Base-by-base conservation (phyloP, 2,113 vertebrate species). In the Halichoerus grypus region DNA sequence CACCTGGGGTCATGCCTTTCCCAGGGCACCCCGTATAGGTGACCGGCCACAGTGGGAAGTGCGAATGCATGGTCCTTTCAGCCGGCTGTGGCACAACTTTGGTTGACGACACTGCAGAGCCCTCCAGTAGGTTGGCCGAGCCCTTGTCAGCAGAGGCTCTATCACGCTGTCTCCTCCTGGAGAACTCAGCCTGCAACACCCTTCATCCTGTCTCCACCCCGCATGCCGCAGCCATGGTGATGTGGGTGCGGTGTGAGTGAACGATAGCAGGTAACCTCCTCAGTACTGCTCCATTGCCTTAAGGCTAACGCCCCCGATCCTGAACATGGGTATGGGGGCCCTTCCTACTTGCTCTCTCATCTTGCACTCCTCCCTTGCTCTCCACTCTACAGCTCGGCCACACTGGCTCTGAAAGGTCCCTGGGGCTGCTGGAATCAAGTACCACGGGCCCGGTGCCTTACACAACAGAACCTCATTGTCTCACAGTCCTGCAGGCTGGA, bases 191-290 rank as follows among this genome's bases (percentile, higher is more conserved):
- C 84, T n/a, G 4, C 5, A 39, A 24, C 42, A 24, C 24, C 24
- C 24, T 26, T 33, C 21, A 36, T 33, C n/a, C 22, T 42, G 46
- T 16, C 77, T 71, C 61, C 3, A 14, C 36, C n/a, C 74, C 19
- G 1, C 13, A 39, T 11, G 12, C 31, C 0, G 24, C 31, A 7
- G 15, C 57, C 8, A 5, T 2, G 0, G 46, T 1, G 7, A 49
- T 31, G 16, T 24, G 46, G 31, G 36, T 24, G 31, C 16, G 13
- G 2, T 15, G 9, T 4, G 42, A 79, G 53, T 10, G 74, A 79
- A 4, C 39, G 22, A 6, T 2, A n/a, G 53, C 77, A 80, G 14
- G 90, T 59, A 51, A n/a, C 57, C 18, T 21, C 51, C 55, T 85
- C 72, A 49, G 2, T 33, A 31, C 14, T 13, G n/a, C 18, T 59